These are phyloP conservation scores for Coelopa frigida DNA, from an alignment of 1,140 invertebrate species.

Conservation along the genomic window DNA sequence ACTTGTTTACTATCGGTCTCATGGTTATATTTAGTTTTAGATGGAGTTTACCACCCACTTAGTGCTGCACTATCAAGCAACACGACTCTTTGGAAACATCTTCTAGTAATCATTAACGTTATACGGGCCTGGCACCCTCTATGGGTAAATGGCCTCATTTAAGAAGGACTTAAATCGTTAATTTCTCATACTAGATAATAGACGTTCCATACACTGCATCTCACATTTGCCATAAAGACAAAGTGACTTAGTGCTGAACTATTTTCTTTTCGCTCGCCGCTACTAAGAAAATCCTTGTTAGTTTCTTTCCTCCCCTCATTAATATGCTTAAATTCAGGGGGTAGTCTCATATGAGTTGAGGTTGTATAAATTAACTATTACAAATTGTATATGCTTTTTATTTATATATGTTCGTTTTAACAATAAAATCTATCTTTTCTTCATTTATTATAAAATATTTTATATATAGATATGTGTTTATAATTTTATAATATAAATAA, in stretches of 20 bases:
- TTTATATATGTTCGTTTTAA: too few relatives aligned
- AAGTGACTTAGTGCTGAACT: conserved; percentile 23
- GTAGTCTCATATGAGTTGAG: conserved; percentile 65
- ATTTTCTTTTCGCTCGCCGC: conserved; percentile 71
- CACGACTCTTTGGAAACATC: conserved; percentile 61
- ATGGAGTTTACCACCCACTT: conserved; percentile 55
- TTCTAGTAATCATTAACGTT: conserved; percentile 48
- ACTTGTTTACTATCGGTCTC: too few relatives aligned
- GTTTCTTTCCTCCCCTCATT: conserved; percentile 70
- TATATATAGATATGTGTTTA: too few relatives aligned
- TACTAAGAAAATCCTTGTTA: conserved; percentile 83
- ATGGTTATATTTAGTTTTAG: too few relatives aligned
- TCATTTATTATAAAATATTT: too few relatives aligned
- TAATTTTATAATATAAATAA: too few relatives aligned
- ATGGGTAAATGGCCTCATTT: conserved; percentile 46
- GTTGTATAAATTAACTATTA: conserved; percentile 42
- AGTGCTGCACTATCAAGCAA: conserved; percentile 68
- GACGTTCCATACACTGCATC: conserved; percentile 24
- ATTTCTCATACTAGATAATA: conserved; percentile 38
- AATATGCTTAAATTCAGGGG: conserved; percentile 55
- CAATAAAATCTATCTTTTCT: too few relatives aligned
- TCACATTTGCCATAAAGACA: conserved; percentile 21
- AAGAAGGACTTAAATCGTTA: conserved; percentile 28
- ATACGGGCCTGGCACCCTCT: conserved; percentile 67
- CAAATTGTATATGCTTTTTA: too few relatives aligned